These are phyloP conservation scores for Herpailurus yagouaroundi DNA, from an alignment of 2,113 vertebrate species.

Conservation along the genomic window DNA sequence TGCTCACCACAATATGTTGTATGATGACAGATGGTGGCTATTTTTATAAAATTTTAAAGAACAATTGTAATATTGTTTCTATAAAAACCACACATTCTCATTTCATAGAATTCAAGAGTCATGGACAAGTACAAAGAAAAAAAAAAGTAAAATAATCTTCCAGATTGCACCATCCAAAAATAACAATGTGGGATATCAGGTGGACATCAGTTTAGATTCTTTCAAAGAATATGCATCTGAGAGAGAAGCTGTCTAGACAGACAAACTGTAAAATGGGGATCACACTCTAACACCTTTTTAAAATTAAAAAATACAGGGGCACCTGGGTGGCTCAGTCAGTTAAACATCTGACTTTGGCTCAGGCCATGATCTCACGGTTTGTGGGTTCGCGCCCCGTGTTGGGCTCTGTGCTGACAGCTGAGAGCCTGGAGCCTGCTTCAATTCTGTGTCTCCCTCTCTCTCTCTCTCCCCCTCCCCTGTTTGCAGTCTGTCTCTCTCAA, in stretches of 20 bases:
- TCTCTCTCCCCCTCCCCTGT: too few species aligned
- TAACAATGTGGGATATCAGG: neutral
- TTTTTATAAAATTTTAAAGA: neutral
- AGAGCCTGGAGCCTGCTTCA: too few species aligned
- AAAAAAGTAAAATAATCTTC: neutral
- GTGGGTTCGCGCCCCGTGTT: too few species aligned
- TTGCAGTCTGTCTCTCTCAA: too few species aligned
- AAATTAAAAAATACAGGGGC: neutral
- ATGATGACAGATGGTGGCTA: neutral
- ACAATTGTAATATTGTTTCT: neutral
- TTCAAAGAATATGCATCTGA: neutral
- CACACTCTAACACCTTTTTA: neutral
- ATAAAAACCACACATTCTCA: neutral
- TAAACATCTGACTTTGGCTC: too few species aligned
- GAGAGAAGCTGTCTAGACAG: neutral
- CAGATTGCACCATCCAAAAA: neutral
- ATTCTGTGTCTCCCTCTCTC: too few species aligned
- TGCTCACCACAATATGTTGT: neutral
- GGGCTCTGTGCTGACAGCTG: too few species aligned
- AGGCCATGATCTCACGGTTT: too few species aligned
- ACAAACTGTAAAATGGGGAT: neutral
- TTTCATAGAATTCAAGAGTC: constrained; percentile 16
- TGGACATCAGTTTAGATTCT: neutral
- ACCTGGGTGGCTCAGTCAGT: too few species aligned
- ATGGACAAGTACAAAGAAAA: neutral